These are phyloP conservation scores for Motacilla alba DNA, from an alignment of 2,113 vertebrate species.

Conservation along the genomic window DNA sequence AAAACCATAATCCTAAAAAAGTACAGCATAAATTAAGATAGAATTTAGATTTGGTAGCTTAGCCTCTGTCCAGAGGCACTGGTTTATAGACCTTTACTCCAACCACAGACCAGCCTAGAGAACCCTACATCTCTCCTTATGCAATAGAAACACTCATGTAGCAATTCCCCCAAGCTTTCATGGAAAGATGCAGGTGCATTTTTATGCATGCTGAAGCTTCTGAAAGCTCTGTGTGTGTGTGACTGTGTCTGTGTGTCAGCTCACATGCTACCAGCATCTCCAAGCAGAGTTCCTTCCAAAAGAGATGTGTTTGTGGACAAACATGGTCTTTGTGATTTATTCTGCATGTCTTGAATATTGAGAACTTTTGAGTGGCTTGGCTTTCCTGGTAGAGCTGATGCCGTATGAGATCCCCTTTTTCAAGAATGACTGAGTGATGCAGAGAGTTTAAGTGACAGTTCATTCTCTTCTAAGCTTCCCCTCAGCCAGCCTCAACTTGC, in stretches of 20 bases:
- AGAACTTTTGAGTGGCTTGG: background rate
- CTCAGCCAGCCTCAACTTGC: constrained; percentile 29
- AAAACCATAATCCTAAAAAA: background rate
- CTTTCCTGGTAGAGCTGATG: background rate
- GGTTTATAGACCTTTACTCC: background rate
- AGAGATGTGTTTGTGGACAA: background rate
- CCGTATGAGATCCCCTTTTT: background rate
- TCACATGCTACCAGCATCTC: background rate
- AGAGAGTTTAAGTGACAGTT: constrained; percentile 31
- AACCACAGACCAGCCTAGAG: background rate
- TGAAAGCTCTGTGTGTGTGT: background rate
- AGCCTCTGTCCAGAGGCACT: background rate
- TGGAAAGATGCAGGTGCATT: background rate
- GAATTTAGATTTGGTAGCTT: background rate
- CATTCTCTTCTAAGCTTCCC: constrained; percentile 10
- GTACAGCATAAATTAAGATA: background rate
- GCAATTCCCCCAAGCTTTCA: background rate
- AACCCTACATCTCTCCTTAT: background rate
- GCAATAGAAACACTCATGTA: background rate
- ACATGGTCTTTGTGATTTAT: background rate
- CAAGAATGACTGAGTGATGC: constrained; percentile 41
- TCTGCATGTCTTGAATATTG: background rate
- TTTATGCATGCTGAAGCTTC: background rate
- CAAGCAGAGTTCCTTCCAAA: background rate
- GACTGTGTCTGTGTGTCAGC: background rate